A percentile compares a stretch with the other conserved stretches of the same genome.
Evolutionary conservation across 2,797 vertebrate genomes (phyloP).

Genomic region (Catostomus latipinnis): DNA sequence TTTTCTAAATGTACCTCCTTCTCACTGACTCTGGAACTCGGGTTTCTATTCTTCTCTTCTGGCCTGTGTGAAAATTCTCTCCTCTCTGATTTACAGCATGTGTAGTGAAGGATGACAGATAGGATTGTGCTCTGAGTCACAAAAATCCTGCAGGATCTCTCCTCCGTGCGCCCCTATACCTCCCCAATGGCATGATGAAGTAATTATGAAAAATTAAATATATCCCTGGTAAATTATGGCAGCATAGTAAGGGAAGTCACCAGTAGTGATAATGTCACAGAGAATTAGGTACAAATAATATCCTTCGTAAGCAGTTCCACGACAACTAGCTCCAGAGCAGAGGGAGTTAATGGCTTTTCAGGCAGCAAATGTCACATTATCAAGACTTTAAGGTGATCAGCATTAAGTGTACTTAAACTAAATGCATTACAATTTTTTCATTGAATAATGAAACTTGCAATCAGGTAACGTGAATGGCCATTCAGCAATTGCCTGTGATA

Average conservation of each 20-base stretch:
- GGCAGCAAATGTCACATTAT: slow-evolving; percentile 54
- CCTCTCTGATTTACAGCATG: slow-evolving; percentile 65
- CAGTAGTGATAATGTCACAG: slow-evolving; percentile 66
- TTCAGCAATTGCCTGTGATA: slow-evolving; percentile 48
- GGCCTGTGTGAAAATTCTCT: slow-evolving; percentile 53
- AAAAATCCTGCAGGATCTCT: slow-evolving; percentile 41
- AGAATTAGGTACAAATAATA: slow-evolving; percentile 64
- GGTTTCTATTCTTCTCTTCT: slow-evolving; percentile 49
- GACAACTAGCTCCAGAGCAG: slow-evolving; percentile 38
- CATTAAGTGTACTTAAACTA: slow-evolving; percentile 55
- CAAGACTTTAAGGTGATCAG: slow-evolving; percentile 53
- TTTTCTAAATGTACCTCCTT: slow-evolving; percentile 60
- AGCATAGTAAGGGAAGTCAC: slow-evolving; percentile 63
- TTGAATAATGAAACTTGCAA: slow-evolving; percentile 49
- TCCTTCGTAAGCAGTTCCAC: slow-evolving; percentile 26
- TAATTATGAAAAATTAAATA: slow-evolving; percentile 75
- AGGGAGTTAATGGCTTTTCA: slow-evolving; percentile 52
- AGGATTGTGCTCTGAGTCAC: slow-evolving; percentile 60
- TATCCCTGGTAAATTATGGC: slow-evolving; percentile 71
- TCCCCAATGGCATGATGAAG: slow-evolving; percentile 57
- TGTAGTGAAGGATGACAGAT: slow-evolving; percentile 56
- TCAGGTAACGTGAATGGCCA: slow-evolving; percentile 49
- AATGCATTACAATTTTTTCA: slow-evolving; percentile 49
- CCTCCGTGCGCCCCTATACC: slow-evolving; percentile 42
- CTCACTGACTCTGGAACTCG: slow-evolving; percentile 43